Evolutionary conservation across 64 coral and sea anemone species (phyloP).

Genomic region (Dendrophyllia cribrosa): DNA sequence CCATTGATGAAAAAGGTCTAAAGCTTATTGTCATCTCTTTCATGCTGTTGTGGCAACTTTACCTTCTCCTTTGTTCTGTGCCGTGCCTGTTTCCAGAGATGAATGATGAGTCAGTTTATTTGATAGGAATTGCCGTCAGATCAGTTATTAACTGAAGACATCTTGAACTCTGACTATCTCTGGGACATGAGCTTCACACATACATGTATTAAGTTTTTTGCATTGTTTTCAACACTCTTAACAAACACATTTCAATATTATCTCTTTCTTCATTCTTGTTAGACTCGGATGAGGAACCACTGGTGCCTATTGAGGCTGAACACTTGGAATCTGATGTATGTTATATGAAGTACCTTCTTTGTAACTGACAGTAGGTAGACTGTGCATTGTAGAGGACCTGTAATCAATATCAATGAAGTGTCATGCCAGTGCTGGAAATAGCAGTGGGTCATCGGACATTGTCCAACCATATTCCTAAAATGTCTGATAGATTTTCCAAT

Average conservation of each 20-base stretch:
- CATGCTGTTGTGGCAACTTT: too few species aligned
- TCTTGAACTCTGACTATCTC: conserved; percentile 65
- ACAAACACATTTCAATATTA: too few species aligned
- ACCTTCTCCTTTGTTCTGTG: not conserved
- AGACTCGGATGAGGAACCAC: conserved; percentile 75
- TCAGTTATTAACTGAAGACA: conserved; percentile 80
- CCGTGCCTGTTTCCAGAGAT: not conserved
- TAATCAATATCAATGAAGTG: too few species aligned
- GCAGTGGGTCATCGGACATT: too few species aligned
- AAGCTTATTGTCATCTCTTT: too few species aligned
- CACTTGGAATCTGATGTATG: conserved; percentile 72
- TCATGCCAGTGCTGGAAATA: too few species aligned
- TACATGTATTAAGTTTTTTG: not conserved
- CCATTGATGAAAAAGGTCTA: too few species aligned
- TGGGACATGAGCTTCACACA: not conserved
- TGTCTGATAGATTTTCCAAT: too few species aligned
- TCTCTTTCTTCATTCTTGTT: not conserved
- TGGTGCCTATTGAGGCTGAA: conserved; percentile 49
- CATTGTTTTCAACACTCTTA: too few species aligned
- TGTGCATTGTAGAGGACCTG: not conserved
- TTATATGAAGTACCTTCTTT: not conserved
- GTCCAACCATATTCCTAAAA: too few species aligned
- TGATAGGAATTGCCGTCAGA: conserved; percentile 99
- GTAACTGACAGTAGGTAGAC: not conserved
- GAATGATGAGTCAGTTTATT: conserved; percentile 63